phyloP scores from a whole-genome alignment of 2,888 invertebrate genomes.

The Argyra leucocephala region DNA sequence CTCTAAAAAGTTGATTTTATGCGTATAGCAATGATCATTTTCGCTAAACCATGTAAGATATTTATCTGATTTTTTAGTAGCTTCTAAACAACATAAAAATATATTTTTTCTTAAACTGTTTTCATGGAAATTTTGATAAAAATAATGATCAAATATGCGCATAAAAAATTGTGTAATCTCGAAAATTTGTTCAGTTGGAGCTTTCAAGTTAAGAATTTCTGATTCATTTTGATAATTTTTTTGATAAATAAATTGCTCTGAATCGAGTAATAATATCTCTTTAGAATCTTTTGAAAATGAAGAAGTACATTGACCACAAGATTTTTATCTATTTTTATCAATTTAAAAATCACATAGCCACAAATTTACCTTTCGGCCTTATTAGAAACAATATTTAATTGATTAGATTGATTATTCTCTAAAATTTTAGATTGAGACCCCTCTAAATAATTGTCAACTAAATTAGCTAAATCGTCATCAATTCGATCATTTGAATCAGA shows the following conservation, averaged over 20 bases:
- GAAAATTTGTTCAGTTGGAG: not conserved
- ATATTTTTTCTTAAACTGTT: not conserved
- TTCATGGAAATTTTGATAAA: not conserved
- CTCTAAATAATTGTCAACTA: not conserved
- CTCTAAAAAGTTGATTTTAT: not conserved
- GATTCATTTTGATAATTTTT: not conserved
- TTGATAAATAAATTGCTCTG: slow-evolving; percentile 1
- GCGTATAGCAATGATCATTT: not conserved
- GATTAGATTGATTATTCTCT: no score
- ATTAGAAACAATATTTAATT: no score
- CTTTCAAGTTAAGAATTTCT: not conserved
- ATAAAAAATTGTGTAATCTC: not conserved
- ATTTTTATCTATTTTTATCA: no score
- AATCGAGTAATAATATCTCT: not conserved
- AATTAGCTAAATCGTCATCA: no score
- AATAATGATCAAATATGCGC: not conserved
- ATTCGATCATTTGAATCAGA: not conserved
- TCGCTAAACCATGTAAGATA: not conserved
- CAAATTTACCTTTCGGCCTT: no score
- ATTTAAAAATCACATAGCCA: no score
- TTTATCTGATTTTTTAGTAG: not conserved
- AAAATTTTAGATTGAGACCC: no score
- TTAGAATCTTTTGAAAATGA: not conserved
- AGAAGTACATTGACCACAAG: no score
- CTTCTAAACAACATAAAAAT: no score